Evolutionary conservation across 1,140 invertebrate species (phyloP).

Genomic region (Drusus annulatus): DNA sequence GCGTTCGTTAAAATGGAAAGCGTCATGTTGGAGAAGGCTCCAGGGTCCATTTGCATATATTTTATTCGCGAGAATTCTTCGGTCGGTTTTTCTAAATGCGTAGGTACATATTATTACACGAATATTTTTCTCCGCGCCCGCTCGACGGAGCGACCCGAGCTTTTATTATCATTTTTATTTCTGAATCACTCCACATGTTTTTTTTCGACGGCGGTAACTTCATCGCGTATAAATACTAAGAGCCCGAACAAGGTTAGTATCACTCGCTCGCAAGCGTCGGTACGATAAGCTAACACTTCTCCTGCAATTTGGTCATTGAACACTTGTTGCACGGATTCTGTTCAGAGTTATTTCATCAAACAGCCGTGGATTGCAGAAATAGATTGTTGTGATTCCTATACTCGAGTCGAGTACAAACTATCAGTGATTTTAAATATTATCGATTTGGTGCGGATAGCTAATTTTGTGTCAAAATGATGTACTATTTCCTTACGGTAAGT

Average conservation of each 20-base stretch:
- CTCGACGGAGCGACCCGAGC: not conserved
- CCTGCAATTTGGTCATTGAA: slow-evolving; percentile 4
- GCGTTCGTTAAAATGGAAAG: slow-evolving; percentile 39
- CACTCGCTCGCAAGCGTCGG: slow-evolving; percentile 51
- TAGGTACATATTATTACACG: not conserved
- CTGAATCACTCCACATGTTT: slow-evolving; percentile 37
- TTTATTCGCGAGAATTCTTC: slow-evolving; percentile 46
- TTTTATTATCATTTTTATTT: slow-evolving; percentile 53
- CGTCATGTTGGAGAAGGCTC: not conserved
- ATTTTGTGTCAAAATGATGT: slow-evolving; percentile 45
- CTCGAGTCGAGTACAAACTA: slow-evolving; percentile 8
- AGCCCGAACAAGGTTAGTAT: slow-evolving; percentile 54
- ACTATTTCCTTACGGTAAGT: slow-evolving; percentile 45
- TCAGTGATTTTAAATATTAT: not conserved
- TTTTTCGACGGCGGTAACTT: slow-evolving; percentile 42
- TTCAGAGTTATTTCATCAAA: not conserved
- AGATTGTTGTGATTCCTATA: slow-evolving; percentile 4
- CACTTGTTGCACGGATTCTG: slow-evolving; percentile 31
- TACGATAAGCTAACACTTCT: slow-evolving; percentile 35
- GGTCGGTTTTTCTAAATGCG: slow-evolving; percentile 47
- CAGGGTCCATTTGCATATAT: slow-evolving; percentile 44
- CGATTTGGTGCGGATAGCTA: slow-evolving; percentile 3
- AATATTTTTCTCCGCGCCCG: slow-evolving; percentile 3
- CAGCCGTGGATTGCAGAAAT: not conserved
- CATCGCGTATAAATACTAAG: slow-evolving; percentile 52